Base-by-base conservation (phyloP, 2,888 invertebrate genomes). In the Balanococcus diminutus region DNA sequence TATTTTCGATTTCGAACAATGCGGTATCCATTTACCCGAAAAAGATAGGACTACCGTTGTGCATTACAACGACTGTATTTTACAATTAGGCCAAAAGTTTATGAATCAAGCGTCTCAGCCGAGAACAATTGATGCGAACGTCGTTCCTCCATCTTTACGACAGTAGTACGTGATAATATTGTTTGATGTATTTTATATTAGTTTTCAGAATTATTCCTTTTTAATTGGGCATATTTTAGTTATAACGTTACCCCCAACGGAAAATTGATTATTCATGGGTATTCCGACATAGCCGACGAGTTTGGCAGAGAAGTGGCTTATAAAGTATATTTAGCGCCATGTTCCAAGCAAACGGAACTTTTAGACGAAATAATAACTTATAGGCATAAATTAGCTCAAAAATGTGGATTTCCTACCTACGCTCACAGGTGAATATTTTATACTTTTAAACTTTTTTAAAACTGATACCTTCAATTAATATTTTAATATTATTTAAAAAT, bases 1-100 rank as follows among this genome's bases (percentile, higher is more conserved):
- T 90, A 91, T 98, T 6, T 96, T 97, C 89, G 99, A 99, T 90
- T 99, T 99, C 90, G 98, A 99, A 89, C 98, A 98, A 90, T 96
- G 96, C 89, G 99, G 99, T 2, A 99, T 99, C 87, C 98, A 99
- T 90, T 91, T 99, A 87, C 93, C 94, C 9, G 95, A 96, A 87
- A 90, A 91, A 0, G 93, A 94, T 72, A 91, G 97, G 31, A 90
- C 91, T 86, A 90, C 91, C 88, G 98, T 98, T 81, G 98, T 98
- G 0, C 91, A 93, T 0, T 91, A 98, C 28, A 98, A 98, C 89
- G 95, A 98, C 89, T 91, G 92, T 83, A 97, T 98, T 87, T 91
- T 98, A 39, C 90, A 92, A 89, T 91, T 95, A 0, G 96, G 97
- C 0, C 96, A 97, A 90, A 91, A 93, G 88, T 96, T 96, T 89